Percentiles rank a stretch among this genome's conserved stretches.
Evolutionary conservation across 2,888 invertebrate species (phyloP).

Genomic region (Drosophila subquinaria): DNA sequence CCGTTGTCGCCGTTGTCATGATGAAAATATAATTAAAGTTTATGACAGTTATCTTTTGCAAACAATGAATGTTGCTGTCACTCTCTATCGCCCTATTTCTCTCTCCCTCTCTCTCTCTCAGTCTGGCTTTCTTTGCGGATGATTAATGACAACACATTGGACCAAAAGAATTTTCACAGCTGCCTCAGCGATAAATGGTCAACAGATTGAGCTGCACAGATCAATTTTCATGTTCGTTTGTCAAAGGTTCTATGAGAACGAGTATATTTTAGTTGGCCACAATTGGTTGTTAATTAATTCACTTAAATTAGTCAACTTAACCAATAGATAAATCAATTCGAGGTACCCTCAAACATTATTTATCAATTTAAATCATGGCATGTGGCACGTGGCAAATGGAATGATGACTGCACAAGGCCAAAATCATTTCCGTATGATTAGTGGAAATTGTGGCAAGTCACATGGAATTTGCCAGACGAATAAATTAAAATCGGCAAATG

Average conservation of each 20-base stretch:
- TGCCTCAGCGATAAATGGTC: constrained; percentile 39
- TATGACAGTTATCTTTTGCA: constrained; percentile 76
- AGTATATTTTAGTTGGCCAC: constrained; percentile 9
- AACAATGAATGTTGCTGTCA: constrained; percentile 60
- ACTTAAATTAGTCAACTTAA: constrained; percentile 8
- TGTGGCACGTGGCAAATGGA: background rate
- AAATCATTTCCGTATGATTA: constrained; percentile 29
- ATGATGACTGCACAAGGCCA: constrained; percentile 7
- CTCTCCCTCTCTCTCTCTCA: background rate
- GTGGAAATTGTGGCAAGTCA: constrained; percentile 26
- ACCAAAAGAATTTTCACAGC: constrained; percentile 31
- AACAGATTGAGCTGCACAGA: constrained; percentile 27
- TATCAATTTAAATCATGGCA: constrained; percentile 13
- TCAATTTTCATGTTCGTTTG: constrained; percentile 21
- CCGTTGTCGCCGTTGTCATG: constrained; percentile 49
- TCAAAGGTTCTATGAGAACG: background rate
- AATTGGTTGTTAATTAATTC: constrained; percentile 24
- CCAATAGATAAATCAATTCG: constrained; percentile 18
- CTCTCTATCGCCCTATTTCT: background rate
- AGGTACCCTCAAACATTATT: constrained; percentile 23
- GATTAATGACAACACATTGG: constrained; percentile 64
- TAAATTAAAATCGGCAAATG: constrained; percentile 23
- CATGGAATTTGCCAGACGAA: constrained; percentile 15
- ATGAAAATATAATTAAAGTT: constrained; percentile 82
- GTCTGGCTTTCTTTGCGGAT: constrained; percentile 22